Conservation (phyloP, 2,797 vertebrate species). For the Corythornis leucogaster region DNA sequence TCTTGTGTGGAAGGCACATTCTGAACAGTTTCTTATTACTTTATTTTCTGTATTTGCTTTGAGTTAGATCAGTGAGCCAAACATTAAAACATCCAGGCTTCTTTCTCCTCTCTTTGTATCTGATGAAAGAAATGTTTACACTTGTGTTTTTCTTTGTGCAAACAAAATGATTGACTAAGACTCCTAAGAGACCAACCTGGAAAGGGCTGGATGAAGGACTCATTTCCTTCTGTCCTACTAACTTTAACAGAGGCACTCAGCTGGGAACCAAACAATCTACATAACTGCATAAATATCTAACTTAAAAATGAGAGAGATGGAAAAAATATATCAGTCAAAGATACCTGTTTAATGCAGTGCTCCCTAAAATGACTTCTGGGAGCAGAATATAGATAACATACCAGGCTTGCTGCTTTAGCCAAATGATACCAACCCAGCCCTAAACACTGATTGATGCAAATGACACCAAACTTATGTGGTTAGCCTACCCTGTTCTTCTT, state of each 20-base stretch:
- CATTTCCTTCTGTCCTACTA: neutral
- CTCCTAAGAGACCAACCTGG: neutral
- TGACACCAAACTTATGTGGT: neutral
- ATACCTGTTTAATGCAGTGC: neutral
- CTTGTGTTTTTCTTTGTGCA: neutral
- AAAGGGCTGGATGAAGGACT: neutral
- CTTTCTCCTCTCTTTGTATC: neutral
- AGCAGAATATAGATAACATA: neutral
- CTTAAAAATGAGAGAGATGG: neutral
- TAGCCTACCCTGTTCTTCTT: neutral
- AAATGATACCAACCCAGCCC: neutral
- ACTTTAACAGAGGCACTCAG: neutral
- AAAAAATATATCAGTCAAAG: neutral
- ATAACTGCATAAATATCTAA: neutral
- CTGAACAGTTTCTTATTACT: neutral
- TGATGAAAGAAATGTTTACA: slow-evolving; percentile 20
- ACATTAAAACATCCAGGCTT: neutral
- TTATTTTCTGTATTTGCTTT: neutral
- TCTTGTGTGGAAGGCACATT: neutral
- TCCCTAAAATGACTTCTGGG: neutral
- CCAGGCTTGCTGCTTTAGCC: neutral
- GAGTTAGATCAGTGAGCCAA: neutral
- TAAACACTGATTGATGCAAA: neutral
- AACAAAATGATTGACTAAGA: neutral
- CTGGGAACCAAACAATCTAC: neutral